A percentile compares a stretch with the other conserved stretches of the same genome.
phyloP scores from a whole-genome alignment of 2,113 vertebrate genomes.

The Xenus cinereus region DNA sequence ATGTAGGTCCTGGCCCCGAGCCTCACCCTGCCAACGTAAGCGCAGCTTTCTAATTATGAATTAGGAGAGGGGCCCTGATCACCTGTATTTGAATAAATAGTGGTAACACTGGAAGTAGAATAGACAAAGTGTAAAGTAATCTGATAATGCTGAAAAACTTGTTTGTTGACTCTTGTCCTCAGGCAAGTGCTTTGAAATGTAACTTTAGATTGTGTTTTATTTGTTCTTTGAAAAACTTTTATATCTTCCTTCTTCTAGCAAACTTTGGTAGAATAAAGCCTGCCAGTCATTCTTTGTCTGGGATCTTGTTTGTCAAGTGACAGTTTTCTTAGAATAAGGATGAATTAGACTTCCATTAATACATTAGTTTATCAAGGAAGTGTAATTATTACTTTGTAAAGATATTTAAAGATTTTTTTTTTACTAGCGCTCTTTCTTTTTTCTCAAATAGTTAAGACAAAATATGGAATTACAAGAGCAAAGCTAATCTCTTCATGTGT shows the following conservation, averaged over 20 bases:
- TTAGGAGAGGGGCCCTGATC: not conserved
- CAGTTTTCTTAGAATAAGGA: not conserved
- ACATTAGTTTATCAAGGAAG: not conserved
- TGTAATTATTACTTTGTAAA: not conserved
- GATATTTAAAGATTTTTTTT: not conserved
- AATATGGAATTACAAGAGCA: not conserved
- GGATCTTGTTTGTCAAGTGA: not conserved
- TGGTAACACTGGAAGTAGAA: not conserved
- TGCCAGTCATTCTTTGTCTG: not conserved
- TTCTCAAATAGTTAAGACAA: not conserved
- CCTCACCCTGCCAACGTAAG: not conserved
- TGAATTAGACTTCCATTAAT: not conserved
- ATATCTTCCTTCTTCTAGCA: not conserved
- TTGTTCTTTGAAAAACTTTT: not conserved
- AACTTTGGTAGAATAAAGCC: not conserved
- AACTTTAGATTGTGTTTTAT: not conserved
- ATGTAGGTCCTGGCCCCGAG: not conserved
- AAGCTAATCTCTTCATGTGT: not conserved
- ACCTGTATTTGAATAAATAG: not conserved
- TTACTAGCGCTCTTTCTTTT: not conserved
- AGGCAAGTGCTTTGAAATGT: not conserved
- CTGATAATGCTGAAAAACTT: not conserved
- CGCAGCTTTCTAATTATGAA: not conserved
- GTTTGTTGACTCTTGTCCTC: not conserved
- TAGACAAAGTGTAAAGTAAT: not conserved